Evolutionary conservation across 30 jellyfish, hydroid and myxozoan genomes (phyloP).

Genomic region (Aurelia coerulea): DNA sequence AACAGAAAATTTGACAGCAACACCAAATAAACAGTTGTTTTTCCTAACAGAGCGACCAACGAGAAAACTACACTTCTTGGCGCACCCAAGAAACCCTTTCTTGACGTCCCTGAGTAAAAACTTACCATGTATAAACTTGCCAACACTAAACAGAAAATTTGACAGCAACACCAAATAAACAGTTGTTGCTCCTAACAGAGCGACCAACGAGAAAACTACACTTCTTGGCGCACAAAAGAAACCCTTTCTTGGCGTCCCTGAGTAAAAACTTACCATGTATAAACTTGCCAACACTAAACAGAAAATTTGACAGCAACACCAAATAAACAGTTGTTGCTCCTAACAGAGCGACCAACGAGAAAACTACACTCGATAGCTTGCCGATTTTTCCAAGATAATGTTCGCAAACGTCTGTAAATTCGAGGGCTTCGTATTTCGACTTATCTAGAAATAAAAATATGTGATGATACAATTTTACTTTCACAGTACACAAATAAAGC

Average conservation of each 20-base stretch:
- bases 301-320: constrained; percentile 91
- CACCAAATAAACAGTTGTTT: too few species aligned
- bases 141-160: constrained; percentile 86
- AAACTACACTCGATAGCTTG: constrained; percentile 51
- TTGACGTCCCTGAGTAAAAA: not conserved
- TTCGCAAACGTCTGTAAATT: constrained; percentile 91
- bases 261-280: constrained; percentile 63
- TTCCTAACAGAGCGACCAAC: too few species aligned
- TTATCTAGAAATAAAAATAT: constrained; percentile 25
- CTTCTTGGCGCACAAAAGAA: too few species aligned
- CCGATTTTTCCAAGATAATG: constrained; percentile 83
- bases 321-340: constrained; percentile 93
- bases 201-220: constrained; percentile 74
- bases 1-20: too few species aligned
- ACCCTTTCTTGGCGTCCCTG: too few species aligned
- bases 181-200: constrained; percentile 89
- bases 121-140: constrained; percentile 84
- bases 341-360: constrained; percentile 85
- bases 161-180: constrained; percentile 95
- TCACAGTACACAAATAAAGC: too few species aligned
- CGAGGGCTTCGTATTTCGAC: constrained; percentile 74
- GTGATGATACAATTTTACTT: not conserved
- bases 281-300: constrained; percentile 87
- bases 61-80: too few species aligned
- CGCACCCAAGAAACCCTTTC: too few species aligned